Base-by-base conservation (phyloP, 2,888 invertebrate species). In the Oscheius sp. region DNA sequence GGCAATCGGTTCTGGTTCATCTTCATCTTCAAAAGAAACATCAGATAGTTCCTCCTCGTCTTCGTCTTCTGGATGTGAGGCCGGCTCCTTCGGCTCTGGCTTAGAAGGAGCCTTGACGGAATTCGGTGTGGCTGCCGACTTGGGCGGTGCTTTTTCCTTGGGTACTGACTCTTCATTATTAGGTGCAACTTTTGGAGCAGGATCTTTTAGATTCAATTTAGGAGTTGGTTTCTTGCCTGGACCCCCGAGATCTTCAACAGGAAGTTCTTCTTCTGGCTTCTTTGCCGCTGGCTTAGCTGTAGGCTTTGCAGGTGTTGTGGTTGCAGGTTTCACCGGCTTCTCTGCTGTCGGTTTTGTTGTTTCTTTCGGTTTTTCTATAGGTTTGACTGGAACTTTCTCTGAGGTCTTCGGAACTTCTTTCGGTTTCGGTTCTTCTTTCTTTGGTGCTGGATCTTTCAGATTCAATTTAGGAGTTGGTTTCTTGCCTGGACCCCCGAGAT, bases 381-480 rank as follows among this genome's bases (percentile, higher is more conserved):
- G n/a, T n/a, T n/a, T n/a, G 30, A 30, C 32, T 33, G 33, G 44
- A 20, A 47, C 49, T n/a, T 62, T 47, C 3, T 38, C 41, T 8
- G 69, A 36, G 57, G 72, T 57, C 47, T 74, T 67, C 2, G 68
- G 59, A 44, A 50, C 30, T 33, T 57, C 32, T 32, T 22, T 38
- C 30, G 41, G 50, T 33, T 68, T 72, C 2, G 65, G 66, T 57
- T 67, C 56, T 14, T 57, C 47, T 61, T 63, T 64, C 62, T 71
- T 75, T 9, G 69, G 65, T 38, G 66, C 73, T 12, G 67, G 49
- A 50, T 71, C 73, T 12, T 63, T 47, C 56, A 67, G 41, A 24
- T 68, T 63, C 32, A 63, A 26, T 22, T 50, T 51, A 0, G 50
- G 45, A 3, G 70, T 74, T 0, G 78, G 78, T 28, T 59, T 59